Base-by-base conservation (phyloP, 2,113 vertebrate species). In the Anolis carolinensis region DNA sequence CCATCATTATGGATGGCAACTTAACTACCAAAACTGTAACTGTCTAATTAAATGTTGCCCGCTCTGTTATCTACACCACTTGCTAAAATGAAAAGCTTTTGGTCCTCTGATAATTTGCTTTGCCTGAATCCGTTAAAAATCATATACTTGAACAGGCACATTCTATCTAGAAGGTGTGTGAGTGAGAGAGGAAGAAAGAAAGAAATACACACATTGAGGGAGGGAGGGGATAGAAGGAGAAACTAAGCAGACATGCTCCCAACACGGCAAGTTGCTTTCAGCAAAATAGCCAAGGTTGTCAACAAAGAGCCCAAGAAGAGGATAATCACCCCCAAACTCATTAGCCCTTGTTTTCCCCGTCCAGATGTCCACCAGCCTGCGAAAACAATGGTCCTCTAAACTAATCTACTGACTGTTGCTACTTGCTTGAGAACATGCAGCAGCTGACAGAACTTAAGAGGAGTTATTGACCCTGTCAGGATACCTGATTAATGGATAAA, bases 401-500 rank as follows among this genome's bases (percentile, higher is more conserved):
- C 88, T 89, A 89, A 94, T 85, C 95, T 96, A 90, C 92, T 44
- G 89, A 94, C 95, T 94, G 91, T 96, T 95, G 93, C 92, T 93
- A 88, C 95, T 97, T 93, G 95, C 96, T 96, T 90, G 93, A 95
- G 96, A 97, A 96, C 70, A 23, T 34, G 88, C 91, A 96, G 93
- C 93, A 94, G 95, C 94, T 95, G 94, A 95, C 95, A 92, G 96
- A 97, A 97, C 95, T 93, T 95, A 95, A 94, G 95, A 95, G 96
- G 96, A 96, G 97, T 98, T 98, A 98, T 96, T 97, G 97, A 96
- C 96, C 97, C 96, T 97, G 97, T 98, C 97, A 96, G 96, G 96
- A 93, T 83, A 95, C 96, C 97, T 98, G 98, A 98, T 99, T 97
- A 98, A 98, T 99, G 97, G 98, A 98, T 98, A 97, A 96, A 97